phyloP scores from a whole-genome alignment of 2,888 invertebrate species.

The Caenorhabditis auriculariae region DNA sequence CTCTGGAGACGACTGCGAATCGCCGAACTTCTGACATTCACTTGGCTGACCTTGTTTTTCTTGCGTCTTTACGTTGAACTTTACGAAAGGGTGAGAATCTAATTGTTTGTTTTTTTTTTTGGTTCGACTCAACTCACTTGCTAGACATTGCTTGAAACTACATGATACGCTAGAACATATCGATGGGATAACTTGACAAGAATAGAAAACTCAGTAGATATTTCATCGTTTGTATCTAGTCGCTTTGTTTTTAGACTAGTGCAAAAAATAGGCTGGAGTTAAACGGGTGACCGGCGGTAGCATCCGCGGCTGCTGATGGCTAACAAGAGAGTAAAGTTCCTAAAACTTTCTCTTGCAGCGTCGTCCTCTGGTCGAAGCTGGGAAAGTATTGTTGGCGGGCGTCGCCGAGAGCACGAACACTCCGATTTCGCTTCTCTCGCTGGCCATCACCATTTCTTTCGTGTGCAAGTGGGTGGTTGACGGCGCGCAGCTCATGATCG shows the following conservation, averaged over 20 bases:
- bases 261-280: no score
- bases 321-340: neutral
- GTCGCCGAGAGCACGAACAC: constrained; percentile 63
- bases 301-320: no score
- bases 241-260: no score
- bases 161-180: no score
- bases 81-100: constrained; percentile 42
- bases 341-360: constrained; percentile 17
- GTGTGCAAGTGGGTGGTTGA: constrained; percentile 43
- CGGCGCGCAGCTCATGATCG: constrained; percentile 28
- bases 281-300: no score
- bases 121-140: no score
- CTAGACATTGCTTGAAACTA: no score
- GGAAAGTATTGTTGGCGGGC: constrained; percentile 42
- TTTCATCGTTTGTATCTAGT: no score
- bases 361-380: constrained; percentile 40
- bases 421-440: constrained; percentile 67
- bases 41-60: constrained; percentile 67
- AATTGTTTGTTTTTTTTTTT: neutral
- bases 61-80: constrained; percentile 65
- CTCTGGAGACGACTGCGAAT: constrained; percentile 67
- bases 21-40: constrained; percentile 67
- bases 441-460: constrained; percentile 67
- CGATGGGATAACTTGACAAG: no score
- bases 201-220: no score